Evolutionary conservation across 2,797 vertebrate species (phyloP).

Genomic region (Melanitta fusca): DNA sequence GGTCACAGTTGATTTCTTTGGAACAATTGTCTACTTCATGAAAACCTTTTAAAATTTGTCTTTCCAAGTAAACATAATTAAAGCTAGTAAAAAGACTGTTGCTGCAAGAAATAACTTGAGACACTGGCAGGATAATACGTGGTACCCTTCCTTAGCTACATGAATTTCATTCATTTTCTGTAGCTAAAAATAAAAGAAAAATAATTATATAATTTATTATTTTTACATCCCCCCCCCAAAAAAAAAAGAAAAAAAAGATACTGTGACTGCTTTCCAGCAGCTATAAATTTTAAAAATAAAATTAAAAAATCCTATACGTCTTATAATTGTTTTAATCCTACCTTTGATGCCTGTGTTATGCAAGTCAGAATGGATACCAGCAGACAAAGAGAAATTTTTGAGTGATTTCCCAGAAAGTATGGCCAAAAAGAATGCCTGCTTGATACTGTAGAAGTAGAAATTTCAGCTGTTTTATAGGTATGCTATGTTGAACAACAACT

Average conservation of each 20-base stretch:
- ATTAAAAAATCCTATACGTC: background rate
- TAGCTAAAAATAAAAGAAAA: background rate
- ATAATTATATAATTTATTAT: background rate
- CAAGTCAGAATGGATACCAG: background rate
- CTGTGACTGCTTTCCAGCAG: background rate
- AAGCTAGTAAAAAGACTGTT: background rate
- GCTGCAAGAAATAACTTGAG: background rate
- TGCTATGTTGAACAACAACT: background rate
- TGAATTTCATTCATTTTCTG: background rate
- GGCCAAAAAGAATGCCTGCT: background rate
- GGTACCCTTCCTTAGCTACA: background rate
- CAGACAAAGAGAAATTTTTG: background rate
- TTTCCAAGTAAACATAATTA: background rate
- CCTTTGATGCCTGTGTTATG: background rate
- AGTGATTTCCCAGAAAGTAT: background rate
- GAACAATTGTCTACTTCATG: background rate
- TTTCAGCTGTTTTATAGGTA: background rate
- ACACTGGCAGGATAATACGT: background rate
- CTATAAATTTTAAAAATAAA: background rate
- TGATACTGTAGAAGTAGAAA: background rate
- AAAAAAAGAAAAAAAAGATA: fast-evolving
- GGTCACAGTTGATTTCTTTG: background rate
- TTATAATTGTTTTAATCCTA: background rate
- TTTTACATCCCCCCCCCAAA: background rate
- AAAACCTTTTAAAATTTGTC: background rate